These are phyloP conservation scores for Thumatha senex DNA, from an alignment of 2,888 invertebrate species.

Conservation along the genomic window DNA sequence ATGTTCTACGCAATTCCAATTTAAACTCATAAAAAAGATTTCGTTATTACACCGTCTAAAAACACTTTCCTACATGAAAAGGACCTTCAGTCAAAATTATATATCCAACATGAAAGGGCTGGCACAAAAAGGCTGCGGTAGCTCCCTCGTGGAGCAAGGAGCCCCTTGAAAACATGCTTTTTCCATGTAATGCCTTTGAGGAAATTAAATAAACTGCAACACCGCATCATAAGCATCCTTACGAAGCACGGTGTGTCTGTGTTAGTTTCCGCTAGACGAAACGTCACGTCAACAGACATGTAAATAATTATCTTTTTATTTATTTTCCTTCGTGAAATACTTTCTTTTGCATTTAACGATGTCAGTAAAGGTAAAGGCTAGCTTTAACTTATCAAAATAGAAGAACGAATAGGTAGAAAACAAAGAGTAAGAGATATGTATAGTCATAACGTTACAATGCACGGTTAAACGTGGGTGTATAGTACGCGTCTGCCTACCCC, in stretches of 20 bases:
- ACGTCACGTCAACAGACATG: conserved; percentile 17
- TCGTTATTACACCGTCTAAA: conserved; percentile 10
- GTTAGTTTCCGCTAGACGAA: conserved; percentile 31
- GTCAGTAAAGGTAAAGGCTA: too few species aligned
- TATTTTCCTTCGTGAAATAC: too few species aligned
- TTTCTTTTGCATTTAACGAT: too few species aligned
- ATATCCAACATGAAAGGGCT: conserved; percentile 36
- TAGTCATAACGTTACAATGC: too few species aligned
- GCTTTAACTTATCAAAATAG: too few species aligned
- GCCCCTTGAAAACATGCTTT: conserved; percentile 73
- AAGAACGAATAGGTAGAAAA: too few species aligned
- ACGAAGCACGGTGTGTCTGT: conserved; percentile 39
- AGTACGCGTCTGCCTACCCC: too few species aligned
- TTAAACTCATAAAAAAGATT: neutral
- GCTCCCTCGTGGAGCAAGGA: conserved; percentile 27
- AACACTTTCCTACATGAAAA: conserved; percentile 24
- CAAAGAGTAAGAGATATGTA: too few species aligned
- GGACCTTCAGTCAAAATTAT: conserved; percentile 34
- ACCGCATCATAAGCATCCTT: conserved; percentile 76
- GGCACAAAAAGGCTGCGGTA: conserved; percentile 26
- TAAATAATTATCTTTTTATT: neutral
- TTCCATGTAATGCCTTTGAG: conserved; percentile 79
- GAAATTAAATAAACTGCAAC: conserved; percentile 82
- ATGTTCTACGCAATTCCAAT: neutral
- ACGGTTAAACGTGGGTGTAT: too few species aligned